Evolutionary conservation across 2,113 vertebrate genomes (phyloP).

Genomic region (Deroptyus accipitrinus): DNA sequence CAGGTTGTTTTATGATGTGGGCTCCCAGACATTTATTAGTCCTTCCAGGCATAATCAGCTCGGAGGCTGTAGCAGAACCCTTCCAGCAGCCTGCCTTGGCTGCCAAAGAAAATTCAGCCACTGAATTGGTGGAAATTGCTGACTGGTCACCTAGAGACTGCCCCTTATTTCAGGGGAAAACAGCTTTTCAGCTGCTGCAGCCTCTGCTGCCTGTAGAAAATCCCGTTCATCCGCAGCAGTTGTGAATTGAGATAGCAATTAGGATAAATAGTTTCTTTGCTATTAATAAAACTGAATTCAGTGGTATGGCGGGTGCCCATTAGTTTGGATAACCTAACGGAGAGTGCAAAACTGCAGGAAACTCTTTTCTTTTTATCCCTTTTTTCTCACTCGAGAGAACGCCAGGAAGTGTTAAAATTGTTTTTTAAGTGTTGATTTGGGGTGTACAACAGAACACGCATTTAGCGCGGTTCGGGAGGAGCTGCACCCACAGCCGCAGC

Average conservation of each 20-base stretch:
- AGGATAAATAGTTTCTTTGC: not conserved
- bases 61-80: not conserved
- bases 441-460: rapidly evolving
- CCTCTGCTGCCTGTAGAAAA: not conserved
- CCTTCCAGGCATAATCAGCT: not conserved
- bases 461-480: not conserved
- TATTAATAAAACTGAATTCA: not conserved
- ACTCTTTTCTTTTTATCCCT: not conserved
- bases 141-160: slow-evolving; percentile 53
- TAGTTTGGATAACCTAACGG: not conserved
- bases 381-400: not conserved
- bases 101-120: slow-evolving; percentile 46
- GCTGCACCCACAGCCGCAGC: not conserved
- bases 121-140: slow-evolving; percentile 56
- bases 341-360: not conserved
- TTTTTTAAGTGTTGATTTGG: rapidly evolving
- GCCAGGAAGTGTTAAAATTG: rapidly evolving
- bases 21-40: not conserved
- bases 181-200: slow-evolving; percentile 10
- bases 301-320: not conserved
- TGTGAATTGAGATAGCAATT: not conserved
- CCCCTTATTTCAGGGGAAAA: slow-evolving; percentile 26
- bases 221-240: not conserved
- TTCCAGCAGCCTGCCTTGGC: not conserved
- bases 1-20: not conserved